A percentile compares a stretch with the other conserved stretches of the same genome.
Conservation (phyloP, 2,797 vertebrate species). For the Pseudochaenichthys georgianus region DNA sequence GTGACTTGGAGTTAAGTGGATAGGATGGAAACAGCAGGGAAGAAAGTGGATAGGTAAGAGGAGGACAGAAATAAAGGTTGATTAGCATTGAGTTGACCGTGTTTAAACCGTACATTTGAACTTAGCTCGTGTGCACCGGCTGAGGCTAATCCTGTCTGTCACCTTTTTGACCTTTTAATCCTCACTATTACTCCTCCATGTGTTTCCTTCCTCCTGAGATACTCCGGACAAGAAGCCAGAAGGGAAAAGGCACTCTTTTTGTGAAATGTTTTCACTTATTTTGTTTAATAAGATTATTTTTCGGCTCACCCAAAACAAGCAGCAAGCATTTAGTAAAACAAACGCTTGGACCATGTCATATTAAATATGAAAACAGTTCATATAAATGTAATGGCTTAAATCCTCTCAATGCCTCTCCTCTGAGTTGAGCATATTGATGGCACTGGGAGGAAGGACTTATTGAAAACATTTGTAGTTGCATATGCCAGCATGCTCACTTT, state of each 20-base stretch:
- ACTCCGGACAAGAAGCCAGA: not conserved
- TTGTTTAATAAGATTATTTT: not conserved
- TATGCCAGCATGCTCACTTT: too few species aligned
- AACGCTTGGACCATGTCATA: too few species aligned
- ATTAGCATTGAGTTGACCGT: constrained; percentile 25
- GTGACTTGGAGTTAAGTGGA: constrained; percentile 13
- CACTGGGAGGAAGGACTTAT: too few species aligned
- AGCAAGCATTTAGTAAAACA: too few species aligned
- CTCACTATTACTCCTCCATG: not conserved
- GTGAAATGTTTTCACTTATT: not conserved
- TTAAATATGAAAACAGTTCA: too few species aligned
- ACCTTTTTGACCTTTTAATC: constrained; percentile 33
- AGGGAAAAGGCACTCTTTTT: not conserved
- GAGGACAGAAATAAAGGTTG: constrained; percentile 11
- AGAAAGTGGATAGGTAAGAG: constrained; percentile 1
- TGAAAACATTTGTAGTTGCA: too few species aligned
- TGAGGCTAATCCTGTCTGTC: constrained; percentile 47
- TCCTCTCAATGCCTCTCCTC: too few species aligned
- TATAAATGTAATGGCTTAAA: too few species aligned
- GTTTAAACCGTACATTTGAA: constrained; percentile 38
- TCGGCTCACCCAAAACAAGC: too few species aligned
- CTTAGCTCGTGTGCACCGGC: not conserved
- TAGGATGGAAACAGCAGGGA: constrained; percentile 11
- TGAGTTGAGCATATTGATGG: too few species aligned
- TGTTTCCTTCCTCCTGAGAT: not conserved